Percentiles rank a stretch among this genome's conserved stretches.
These are phyloP conservation scores for Eubasilissa splendida DNA, from an alignment of 2,888 invertebrate genomes.

Conservation along the genomic window DNA sequence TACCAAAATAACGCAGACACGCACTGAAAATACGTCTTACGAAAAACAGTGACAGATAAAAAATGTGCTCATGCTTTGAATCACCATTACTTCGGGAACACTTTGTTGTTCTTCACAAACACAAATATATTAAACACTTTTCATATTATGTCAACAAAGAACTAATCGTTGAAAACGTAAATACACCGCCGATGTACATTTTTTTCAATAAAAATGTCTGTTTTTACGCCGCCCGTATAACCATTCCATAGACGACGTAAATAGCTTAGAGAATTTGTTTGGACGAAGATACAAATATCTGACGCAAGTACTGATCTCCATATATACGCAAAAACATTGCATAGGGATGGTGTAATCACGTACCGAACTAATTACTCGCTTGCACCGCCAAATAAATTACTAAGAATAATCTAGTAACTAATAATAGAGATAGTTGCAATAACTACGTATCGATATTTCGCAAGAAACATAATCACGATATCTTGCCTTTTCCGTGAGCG, in stretches of 20 bases:
- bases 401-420: too few species aligned
- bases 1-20: conserved; percentile 51
- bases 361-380: too few species aligned
- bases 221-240: conserved; percentile 54
- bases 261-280: too few species aligned
- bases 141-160: conserved; percentile 20
- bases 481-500: too few species aligned
- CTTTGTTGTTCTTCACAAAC: conserved; percentile 2
- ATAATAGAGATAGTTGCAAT: too few species aligned
- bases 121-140: conserved; percentile 4
- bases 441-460: too few species aligned
- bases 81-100: conserved; percentile 14
- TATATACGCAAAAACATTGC: neutral
- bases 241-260: conserved; percentile 44
- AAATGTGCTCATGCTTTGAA: conserved; percentile 50
- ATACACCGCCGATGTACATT: conserved; percentile 50
- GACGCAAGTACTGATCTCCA: too few species aligned
- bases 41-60: conserved; percentile 54
- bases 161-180: conserved; percentile 38
- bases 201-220: conserved; percentile 50
- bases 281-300: too few species aligned
- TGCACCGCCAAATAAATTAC: too few species aligned
- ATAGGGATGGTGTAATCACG: too few species aligned
- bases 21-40: conserved; percentile 54
- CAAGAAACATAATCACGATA: too few species aligned